Evolutionary conservation across 1,140 invertebrate genomes (phyloP), one percentile per base, ranked within the genome.

Genomic region (Hermetia illucens): DNA sequence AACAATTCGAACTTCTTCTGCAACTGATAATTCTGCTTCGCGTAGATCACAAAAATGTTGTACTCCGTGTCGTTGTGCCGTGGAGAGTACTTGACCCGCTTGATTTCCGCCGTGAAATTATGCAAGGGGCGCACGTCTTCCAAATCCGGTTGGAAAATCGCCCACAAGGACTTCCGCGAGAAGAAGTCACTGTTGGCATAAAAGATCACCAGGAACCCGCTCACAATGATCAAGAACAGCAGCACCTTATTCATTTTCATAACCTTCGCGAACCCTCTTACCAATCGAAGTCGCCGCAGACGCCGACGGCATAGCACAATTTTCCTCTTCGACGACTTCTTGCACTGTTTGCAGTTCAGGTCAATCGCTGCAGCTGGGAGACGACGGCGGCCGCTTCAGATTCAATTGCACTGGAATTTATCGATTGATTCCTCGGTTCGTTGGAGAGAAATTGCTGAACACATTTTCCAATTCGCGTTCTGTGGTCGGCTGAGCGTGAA

Each of bases 1-100:
- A 74, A 73, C 18, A 65, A 63, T 34, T 61, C 56, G 41, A 79
- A 74, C 44, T 79, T 78, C 6, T 58, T 52, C 38, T 66, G 64
- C 43, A 79, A 64, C 6, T 66, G 64, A n/a, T 63, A 64, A 44
- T 74, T 77, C 5, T 57, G 53, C 31, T 45, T 47, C 6, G 54
- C 56, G 17, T 56, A 57, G 18, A 57, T 57, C 15, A 57, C 54
- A 40, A 57, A 57, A 33, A 57, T 57, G 34, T 56, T 56, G 32
- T 56, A 56, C 25, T 56, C 47, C 19, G 48, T 5, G 21, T 55
- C 49, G 20, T 47, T 25, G 19, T 51, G 47, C 3, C 34, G 18
- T 6, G 52, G 38, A 12, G 48, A 48, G 24, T 55, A 55, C 32
- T 55, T 54, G 16, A 54, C 38, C 20, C 50, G 34, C 25, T 47